Evolutionary conservation across 1,140 invertebrate species (phyloP), one percentile per base, ranked within the genome.

Genomic region (Drosophila simulans): DNA sequence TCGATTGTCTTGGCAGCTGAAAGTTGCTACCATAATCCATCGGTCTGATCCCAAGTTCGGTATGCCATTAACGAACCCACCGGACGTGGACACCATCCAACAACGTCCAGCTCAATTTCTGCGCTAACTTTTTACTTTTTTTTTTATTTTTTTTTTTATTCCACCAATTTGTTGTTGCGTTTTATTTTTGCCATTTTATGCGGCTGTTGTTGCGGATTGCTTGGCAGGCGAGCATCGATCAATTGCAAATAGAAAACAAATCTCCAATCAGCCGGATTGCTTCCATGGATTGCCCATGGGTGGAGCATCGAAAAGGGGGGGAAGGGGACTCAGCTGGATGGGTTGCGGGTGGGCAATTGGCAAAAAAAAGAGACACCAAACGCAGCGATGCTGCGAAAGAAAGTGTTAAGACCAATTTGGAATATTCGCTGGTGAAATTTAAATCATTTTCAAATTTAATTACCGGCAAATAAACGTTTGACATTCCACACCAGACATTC

Each of bases 401-500:
- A 85, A 85, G 81, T 86, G 82, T 85, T 73, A 85, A 80, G 72
- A 77, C 59, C 77, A 74, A 85, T 85, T 85, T 52, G 77, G 81
- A 86, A 77, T 77, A 85, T 81, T 65, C 49, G 59, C 77, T 59
- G 81, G 81, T 86, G 81, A 85, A 85, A 85, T 85, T 85, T 77
- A 85, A 85, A 86, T 85, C 77, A 85, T 85, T 85, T 85, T 85
- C 70, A 86, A 88, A 86, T 86, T 86, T 86, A 86, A 86, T 86
- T 86, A 86, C 82, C 69, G 52, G 73, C 83, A 88, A 88, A 86
- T 88, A 88, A 86, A 88, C 83, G 79, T 79, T 86, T 85, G 81
- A 81, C 81, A 85, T 85, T 85, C 81, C 81, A 56, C 27, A 42
- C 43, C 55, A 57, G 56, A 72, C 68, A 70, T 70, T 71, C 68